A percentile compares a stretch with the other conserved stretches of the same genome.
These are phyloP conservation scores for Linnaemya vulpina DNA, from an alignment of 2,888 invertebrate genomes.

Conservation along the genomic window DNA sequence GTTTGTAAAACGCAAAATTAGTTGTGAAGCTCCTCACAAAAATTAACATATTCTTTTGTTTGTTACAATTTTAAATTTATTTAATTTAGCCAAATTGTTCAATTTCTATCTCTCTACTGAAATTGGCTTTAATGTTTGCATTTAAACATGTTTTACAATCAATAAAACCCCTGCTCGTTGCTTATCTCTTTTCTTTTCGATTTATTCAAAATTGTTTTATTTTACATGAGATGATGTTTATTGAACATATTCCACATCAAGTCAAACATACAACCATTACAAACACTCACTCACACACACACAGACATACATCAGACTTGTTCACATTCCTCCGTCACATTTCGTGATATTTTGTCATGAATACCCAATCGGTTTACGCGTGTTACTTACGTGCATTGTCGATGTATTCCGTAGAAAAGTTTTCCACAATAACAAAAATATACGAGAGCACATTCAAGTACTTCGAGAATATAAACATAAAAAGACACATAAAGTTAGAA, in stretches of 20 bases:
- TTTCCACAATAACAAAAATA: not conserved
- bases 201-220: constrained; percentile 36
- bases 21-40: not conserved
- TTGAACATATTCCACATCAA: not conserved
- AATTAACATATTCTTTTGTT: not conserved
- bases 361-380: constrained; percentile 56
- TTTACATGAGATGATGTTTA: constrained; percentile 13
- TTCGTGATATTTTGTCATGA: constrained; percentile 34
- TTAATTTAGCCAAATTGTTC: not conserved
- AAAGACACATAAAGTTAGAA: not conserved
- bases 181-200: not conserved
- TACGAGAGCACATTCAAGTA: not conserved
- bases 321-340: not conserved
- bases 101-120: not conserved
- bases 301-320: not conserved
- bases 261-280: not conserved
- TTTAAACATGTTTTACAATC: not conserved
- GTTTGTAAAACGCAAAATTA: too few species aligned
- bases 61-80: not conserved
- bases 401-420: constrained; percentile 39
- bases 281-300: not conserved
- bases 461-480: not conserved
- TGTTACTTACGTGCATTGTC: constrained; percentile 54
- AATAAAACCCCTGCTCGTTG: not conserved
- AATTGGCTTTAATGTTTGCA: not conserved